Percentiles rank a stretch among this genome's conserved stretches.
Evolutionary conservation across 2,888 invertebrate species (phyloP).

Genomic region (Yponomeuta malinellus): DNA sequence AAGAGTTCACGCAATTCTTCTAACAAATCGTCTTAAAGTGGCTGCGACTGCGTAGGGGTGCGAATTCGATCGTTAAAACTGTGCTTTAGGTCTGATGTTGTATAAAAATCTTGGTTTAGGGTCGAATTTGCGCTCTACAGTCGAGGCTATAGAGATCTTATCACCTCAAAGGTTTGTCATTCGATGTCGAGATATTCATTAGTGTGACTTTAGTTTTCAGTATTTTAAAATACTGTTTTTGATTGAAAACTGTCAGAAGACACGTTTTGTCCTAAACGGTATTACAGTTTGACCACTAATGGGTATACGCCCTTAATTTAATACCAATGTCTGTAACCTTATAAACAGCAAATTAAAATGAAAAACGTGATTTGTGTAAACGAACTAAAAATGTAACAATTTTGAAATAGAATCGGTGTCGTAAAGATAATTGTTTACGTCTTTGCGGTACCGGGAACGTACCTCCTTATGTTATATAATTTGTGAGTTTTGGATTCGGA

Average conservation of each 20-base stretch:
- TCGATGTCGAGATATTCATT: not conserved
- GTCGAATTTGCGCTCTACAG: not conserved
- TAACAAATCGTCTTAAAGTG: no score
- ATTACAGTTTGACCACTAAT: not conserved
- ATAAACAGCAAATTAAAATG: not conserved
- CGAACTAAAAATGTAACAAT: not conserved
- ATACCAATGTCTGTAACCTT: not conserved
- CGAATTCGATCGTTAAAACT: not conserved
- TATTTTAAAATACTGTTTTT: not conserved
- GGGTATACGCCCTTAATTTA: not conserved
- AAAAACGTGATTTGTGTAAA: slow-evolving; percentile 8
- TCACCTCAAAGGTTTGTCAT: not conserved
- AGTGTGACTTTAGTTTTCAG: not conserved
- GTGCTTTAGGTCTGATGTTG: slow-evolving; percentile 2
- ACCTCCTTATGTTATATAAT: not conserved
- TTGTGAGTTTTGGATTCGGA: not conserved
- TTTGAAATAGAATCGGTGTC: not conserved
- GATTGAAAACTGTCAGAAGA: not conserved
- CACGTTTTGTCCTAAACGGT: not conserved
- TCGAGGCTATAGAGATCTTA: not conserved
- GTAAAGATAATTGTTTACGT: not conserved
- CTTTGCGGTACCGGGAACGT: not conserved
- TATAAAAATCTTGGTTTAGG: not conserved
- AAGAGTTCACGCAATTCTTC: no score
- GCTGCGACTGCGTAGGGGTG: not conserved